Evolutionary conservation across 2,113 vertebrate genomes (phyloP).

Genomic region (Pedetes capensis): DNA sequence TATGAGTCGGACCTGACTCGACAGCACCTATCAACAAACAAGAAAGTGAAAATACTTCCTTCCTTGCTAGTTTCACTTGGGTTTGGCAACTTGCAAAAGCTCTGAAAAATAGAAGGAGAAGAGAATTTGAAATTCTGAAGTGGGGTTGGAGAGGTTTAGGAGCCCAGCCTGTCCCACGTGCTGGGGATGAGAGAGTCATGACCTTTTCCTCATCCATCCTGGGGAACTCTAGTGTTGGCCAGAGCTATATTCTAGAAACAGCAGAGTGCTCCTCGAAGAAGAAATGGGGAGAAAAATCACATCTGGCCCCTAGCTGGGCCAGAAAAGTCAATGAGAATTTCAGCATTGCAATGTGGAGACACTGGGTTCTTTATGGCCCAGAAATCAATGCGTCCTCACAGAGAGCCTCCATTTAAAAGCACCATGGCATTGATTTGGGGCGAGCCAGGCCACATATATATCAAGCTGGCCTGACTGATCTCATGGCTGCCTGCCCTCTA

Average conservation of each 20-base stretch:
- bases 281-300: too few species aligned
- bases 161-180: background rate
- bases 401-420: background rate
- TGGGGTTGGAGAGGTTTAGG: background rate
- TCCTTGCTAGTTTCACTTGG: background rate
- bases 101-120: background rate
- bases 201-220: background rate
- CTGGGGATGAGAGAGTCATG: background rate
- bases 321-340: background rate
- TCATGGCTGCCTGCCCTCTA: background rate
- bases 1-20: too few species aligned
- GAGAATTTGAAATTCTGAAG: background rate
- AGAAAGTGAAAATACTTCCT: background rate
- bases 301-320: too few species aligned
- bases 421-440: background rate
- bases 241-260: background rate
- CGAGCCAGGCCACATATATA: background rate
- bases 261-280: background rate
- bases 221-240: background rate
- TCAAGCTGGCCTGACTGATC: constrained; percentile 3
- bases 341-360: background rate
- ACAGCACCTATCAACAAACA: too few species aligned
- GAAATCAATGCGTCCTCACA: background rate
- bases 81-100: background rate
- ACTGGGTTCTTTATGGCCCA: background rate